phyloP scores from a whole-genome alignment of 1,140 invertebrate species.

The Cephus cinctus region DNA sequence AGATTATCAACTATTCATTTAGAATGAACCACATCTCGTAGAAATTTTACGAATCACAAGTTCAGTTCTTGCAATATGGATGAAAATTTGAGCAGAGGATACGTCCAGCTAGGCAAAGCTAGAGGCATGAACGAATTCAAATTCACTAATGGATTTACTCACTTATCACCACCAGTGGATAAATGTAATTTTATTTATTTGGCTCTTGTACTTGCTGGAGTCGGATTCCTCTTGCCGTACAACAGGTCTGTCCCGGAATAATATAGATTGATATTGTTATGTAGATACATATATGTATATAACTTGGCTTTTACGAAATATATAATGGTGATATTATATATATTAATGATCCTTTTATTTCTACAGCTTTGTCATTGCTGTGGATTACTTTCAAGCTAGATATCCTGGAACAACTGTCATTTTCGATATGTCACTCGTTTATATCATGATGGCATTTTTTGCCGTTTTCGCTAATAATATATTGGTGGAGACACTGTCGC shows the following conservation, averaged over 20 bases:
- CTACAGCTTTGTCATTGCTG: slow-evolving; percentile 84
- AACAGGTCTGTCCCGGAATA: slow-evolving; percentile 66
- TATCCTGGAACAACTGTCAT: slow-evolving; percentile 84
- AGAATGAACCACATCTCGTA: too few relatives aligned
- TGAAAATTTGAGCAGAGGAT: slow-evolving; percentile 67
- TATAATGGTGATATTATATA: slow-evolving; percentile 5
- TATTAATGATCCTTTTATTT: slow-evolving; percentile 14
- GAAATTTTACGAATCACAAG: background rate
- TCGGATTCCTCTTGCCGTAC: slow-evolving; percentile 87
- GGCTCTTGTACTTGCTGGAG: slow-evolving; percentile 79
- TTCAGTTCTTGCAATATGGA: slow-evolving; percentile 59
- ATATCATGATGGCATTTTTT: slow-evolving; percentile 82
- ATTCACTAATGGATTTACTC: slow-evolving; percentile 57
- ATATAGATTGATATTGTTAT: slow-evolving; percentile 5
- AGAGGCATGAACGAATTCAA: slow-evolving; percentile 57
- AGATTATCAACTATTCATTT: too few relatives aligned
- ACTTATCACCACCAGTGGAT: slow-evolving; percentile 70
- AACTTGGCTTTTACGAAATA: background rate
- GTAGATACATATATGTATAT: slow-evolving; percentile 1
- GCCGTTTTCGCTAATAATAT: slow-evolving; percentile 85
- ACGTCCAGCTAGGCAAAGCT: slow-evolving; percentile 62
- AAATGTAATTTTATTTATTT: slow-evolving; percentile 77
- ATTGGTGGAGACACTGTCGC: slow-evolving; percentile 77
- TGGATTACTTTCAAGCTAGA: slow-evolving; percentile 82
- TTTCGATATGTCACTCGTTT: slow-evolving; percentile 89